Evolutionary conservation across 1,140 invertebrate species (phyloP).

Genomic region (Planococcus citri): DNA sequence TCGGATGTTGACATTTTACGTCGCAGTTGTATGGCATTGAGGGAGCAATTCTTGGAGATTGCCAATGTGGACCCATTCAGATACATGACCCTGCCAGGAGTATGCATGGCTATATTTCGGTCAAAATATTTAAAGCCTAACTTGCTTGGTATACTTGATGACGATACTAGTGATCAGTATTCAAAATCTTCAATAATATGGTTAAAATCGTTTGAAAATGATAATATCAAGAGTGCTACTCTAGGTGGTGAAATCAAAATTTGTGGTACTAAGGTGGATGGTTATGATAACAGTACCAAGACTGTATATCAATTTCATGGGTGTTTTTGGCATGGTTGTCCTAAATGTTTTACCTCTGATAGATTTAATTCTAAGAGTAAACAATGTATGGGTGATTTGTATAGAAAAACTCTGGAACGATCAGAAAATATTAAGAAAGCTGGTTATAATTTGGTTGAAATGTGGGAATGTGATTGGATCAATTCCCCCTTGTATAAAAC

Average conservation of each 20-base stretch:
- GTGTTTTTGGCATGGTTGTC: constrained; percentile 21
- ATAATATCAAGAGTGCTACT: constrained; percentile 10
- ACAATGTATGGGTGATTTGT: constrained; percentile 16
- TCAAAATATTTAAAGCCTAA: constrained; percentile 14
- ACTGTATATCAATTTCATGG: constrained; percentile 20
- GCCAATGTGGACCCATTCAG: constrained; percentile 16
- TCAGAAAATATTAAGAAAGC: constrained; percentile 15
- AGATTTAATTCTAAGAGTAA: constrained; percentile 14
- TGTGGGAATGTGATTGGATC: constrained; percentile 19
- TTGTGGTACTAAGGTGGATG: constrained; percentile 17
- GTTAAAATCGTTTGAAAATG: constrained; percentile 11
- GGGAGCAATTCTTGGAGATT: constrained; percentile 15
- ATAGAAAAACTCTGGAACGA: constrained; percentile 15
- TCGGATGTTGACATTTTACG: constrained; percentile 25
- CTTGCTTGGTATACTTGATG: background rate
- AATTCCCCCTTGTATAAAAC: constrained; percentile 18
- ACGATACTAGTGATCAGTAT: constrained; percentile 4
- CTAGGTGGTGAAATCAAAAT: constrained; percentile 10
- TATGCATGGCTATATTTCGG: constrained; percentile 21
- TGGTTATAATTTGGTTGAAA: constrained; percentile 22
- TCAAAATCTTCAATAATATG: constrained; percentile 15
- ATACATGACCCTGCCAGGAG: background rate
- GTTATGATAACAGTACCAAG: constrained; percentile 15
- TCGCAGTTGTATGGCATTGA: constrained; percentile 21
- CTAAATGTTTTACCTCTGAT: constrained; percentile 11